phyloP scores from a whole-genome alignment of 2,113 vertebrate species.

The Rhodinocichla rosea region DNA sequence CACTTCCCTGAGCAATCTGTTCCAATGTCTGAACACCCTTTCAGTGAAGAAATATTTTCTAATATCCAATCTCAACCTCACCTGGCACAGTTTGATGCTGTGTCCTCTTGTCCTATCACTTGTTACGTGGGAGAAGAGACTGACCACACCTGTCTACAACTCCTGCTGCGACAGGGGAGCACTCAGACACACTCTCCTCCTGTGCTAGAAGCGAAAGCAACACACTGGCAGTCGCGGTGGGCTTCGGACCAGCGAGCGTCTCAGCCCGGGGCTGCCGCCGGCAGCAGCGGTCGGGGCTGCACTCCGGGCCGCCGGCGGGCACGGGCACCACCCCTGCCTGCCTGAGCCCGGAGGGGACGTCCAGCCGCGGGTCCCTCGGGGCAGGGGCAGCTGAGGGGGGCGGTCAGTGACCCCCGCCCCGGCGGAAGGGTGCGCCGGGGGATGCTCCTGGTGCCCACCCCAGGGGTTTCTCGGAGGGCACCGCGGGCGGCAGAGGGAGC shows the following conservation, averaged over 20 bases:
- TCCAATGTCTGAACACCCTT: not conserved
- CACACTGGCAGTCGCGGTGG: rapidly evolving
- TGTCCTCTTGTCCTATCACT: not conserved
- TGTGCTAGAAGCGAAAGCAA: too few species aligned
- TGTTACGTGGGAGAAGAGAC: not conserved
- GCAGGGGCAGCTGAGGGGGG: not conserved
- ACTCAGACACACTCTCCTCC: not conserved
- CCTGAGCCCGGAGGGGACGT: not conserved
- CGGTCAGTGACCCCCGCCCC: too few species aligned
- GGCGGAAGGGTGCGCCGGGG: not conserved
- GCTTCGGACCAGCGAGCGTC: not conserved
- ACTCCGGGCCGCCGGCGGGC: rapidly evolving
- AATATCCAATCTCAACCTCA: not conserved
- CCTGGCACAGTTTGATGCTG: not conserved
- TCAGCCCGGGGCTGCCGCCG: rapidly evolving
- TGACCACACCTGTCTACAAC: not conserved
- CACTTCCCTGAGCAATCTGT: not conserved
- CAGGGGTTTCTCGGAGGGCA: too few species aligned
- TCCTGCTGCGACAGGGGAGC: not conserved
- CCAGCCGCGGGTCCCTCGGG: not conserved
- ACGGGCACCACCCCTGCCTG: rapidly evolving
- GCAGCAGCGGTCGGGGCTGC: not conserved
- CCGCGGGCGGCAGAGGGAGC: not conserved
- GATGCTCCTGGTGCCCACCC: not conserved
- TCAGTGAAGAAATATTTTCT: not conserved